Conservation (phyloP, 2,797 vertebrate genomes). For the Otolemur crassicaudatus region DNA sequence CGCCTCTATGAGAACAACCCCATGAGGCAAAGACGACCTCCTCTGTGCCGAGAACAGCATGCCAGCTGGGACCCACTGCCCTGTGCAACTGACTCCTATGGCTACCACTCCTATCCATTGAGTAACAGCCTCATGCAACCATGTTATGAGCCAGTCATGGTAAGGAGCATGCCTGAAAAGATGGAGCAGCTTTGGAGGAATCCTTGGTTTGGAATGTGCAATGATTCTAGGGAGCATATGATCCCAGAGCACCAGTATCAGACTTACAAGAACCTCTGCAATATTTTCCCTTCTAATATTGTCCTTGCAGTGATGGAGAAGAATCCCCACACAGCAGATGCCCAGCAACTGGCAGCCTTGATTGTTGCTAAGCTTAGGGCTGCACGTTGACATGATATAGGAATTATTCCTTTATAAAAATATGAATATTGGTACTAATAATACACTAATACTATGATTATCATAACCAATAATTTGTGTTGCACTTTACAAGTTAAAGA, state of each 20-base stretch:
- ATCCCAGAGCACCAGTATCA: conserved; percentile 98
- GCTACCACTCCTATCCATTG: conserved; percentile 95
- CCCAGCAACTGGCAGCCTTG: conserved; percentile 97
- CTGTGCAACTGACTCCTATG: conserved; percentile 92
- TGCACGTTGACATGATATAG: conserved; percentile 85
- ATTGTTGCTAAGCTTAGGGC: conserved; percentile 98
- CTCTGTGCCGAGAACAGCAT: conserved; percentile 98
- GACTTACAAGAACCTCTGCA: conserved; percentile 99
- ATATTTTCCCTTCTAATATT: conserved; percentile 97
- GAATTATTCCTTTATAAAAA: conserved; percentile 67
- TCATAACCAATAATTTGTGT: conserved; percentile 75
- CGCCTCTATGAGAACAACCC: conserved; percentile 98
- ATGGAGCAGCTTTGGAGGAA: conserved; percentile 99
- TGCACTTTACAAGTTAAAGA: conserved; percentile 69
- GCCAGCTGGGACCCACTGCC: conserved; percentile 99
- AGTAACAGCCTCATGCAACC: conserved; percentile 96
- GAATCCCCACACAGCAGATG: conserved; percentile 97
- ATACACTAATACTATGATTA: conserved; percentile 66
- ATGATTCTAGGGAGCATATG: conserved; percentile 93
- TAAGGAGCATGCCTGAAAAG: conserved; percentile 99
- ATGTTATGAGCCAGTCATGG: conserved; percentile 98
- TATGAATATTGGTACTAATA: conserved; percentile 63
- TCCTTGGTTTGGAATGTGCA: conserved; percentile 93
- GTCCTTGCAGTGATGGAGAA: conserved; percentile 99
- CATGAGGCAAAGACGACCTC: conserved; percentile 94